A percentile compares a stretch with the other conserved stretches of the same genome.
These are phyloP conservation scores for Nesospiza acunhae DNA, from an alignment of 2,113 vertebrate genomes.

Conservation along the genomic window DNA sequence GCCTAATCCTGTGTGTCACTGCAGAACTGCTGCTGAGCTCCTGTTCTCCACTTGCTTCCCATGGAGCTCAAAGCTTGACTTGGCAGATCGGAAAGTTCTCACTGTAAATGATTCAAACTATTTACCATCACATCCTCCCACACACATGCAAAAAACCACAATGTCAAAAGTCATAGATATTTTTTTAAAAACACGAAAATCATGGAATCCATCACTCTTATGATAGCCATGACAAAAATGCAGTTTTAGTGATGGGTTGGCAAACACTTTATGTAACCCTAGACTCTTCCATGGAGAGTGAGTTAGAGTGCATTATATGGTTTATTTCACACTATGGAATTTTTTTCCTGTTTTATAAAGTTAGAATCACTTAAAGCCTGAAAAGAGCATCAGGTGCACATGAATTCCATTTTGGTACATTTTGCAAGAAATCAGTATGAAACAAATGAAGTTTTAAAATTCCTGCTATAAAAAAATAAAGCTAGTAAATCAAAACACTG, in stretches of 20 bases:
- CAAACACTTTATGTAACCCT: background rate
- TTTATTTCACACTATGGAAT: background rate
- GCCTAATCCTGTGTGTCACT: conserved; percentile 45
- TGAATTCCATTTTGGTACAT: background rate
- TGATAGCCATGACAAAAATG: conserved; percentile 1
- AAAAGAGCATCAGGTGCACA: background rate
- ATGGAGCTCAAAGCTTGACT: conserved; percentile 37
- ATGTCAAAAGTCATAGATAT: background rate
- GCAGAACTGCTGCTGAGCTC: conserved; percentile 29
- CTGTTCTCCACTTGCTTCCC: conserved; percentile 36
- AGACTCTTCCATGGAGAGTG: background rate
- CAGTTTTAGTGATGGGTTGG: background rate
- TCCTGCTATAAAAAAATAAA: background rate
- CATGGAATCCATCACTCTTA: background rate
- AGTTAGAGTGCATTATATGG: background rate
- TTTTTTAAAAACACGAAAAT: background rate
- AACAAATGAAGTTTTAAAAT: background rate
- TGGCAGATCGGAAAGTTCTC: conserved; percentile 44
- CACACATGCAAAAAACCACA: conserved; percentile 1
- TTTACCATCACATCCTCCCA: conserved; percentile 40
- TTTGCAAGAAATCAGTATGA: background rate
- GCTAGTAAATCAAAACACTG: background rate
- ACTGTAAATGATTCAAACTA: conserved; percentile 15
- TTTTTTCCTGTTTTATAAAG: background rate
- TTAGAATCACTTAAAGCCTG: background rate